phyloP scores from a whole-genome alignment of 2,113 vertebrate species.

The Peromyscus californicus region DNA sequence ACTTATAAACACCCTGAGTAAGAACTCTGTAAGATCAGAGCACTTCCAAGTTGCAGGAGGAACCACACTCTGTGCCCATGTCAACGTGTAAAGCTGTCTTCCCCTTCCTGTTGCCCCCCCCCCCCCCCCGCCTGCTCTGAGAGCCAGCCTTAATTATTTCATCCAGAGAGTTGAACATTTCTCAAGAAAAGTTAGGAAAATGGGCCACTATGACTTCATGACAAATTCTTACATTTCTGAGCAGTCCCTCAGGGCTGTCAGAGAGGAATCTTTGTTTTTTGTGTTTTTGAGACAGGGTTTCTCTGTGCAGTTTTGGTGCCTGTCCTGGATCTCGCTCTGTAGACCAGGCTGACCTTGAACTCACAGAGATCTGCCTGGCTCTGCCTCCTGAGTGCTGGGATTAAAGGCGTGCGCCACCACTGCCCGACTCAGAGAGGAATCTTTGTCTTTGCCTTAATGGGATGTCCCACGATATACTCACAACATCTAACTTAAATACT shows the following conservation, averaged over 20 bases:
- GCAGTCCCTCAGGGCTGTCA: fast-evolving
- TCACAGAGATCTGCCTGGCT: too few species aligned
- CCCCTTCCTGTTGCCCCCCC: neutral
- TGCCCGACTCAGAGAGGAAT: too few species aligned
- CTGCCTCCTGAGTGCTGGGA: too few species aligned
- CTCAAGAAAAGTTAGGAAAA: conserved; percentile 5
- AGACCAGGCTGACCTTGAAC: too few species aligned
- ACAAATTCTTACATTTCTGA: neutral
- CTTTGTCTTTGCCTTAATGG: neutral
- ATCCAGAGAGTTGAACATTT: neutral
- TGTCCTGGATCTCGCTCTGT: too few species aligned
- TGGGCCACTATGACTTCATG: neutral
- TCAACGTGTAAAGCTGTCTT: neutral
- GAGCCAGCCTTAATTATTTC: neutral
- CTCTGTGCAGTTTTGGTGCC: too few species aligned
- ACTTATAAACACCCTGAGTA: neutral
- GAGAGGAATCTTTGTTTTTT: neutral
- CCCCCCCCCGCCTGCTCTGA: neutral
- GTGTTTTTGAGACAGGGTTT: too few species aligned
- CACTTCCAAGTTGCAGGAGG: neutral
- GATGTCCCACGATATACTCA: neutral
- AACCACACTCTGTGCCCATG: neutral
- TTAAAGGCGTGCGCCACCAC: too few species aligned
- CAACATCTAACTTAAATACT: neutral
- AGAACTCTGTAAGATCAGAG: conserved; percentile 6